A percentile compares a stretch with the other conserved stretches of the same genome.
Conservation (phyloP, 2,113 vertebrate species). For the Indri indri region DNA sequence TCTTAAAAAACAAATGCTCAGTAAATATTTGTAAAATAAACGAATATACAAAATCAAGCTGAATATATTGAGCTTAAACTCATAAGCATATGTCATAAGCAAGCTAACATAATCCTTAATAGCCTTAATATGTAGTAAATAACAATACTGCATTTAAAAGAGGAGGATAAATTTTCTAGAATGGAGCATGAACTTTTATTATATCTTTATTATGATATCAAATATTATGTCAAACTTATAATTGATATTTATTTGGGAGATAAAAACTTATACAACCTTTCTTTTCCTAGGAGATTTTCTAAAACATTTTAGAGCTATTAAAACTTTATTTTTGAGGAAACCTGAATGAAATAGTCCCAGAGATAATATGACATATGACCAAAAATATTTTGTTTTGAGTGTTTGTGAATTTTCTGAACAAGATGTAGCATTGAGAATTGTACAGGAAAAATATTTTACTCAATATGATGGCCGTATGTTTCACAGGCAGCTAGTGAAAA, state of each 20-base stretch:
- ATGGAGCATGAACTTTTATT: neutral
- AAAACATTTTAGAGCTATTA: neutral
- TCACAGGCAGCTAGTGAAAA: neutral
- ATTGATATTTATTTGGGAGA: neutral
- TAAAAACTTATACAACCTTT: neutral
- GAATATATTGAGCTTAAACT: neutral
- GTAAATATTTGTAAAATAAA: neutral
- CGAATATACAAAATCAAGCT: neutral
- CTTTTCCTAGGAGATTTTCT: neutral
- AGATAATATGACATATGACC: neutral
- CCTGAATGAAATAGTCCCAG: neutral
- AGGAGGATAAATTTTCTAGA: neutral
- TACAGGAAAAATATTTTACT: neutral
- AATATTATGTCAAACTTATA: neutral
- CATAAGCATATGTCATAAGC: neutral
- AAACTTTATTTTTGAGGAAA: neutral
- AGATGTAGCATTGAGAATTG: neutral
- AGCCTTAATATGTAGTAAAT: neutral
- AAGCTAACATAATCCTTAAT: neutral
- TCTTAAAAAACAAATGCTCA: neutral
- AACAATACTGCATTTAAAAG: neutral
- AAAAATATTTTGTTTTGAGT: neutral
- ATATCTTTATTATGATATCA: neutral
- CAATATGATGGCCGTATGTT: neutral
- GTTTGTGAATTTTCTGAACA: neutral